phyloP scores from a whole-genome alignment of 2,797 vertebrate genomes.

The Manis pentadactyla region DNA sequence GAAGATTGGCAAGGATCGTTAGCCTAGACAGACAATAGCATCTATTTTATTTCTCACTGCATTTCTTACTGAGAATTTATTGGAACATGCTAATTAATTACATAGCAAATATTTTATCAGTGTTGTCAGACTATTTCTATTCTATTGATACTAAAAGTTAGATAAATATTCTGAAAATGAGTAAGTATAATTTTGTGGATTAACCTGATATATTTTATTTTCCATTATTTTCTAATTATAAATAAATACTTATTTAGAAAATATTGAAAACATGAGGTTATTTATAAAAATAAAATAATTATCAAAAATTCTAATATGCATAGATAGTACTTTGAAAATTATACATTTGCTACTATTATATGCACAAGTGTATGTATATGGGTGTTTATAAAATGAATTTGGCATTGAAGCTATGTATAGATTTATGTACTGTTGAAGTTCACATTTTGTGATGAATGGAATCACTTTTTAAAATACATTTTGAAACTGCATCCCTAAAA shows the following conservation, averaged over 20 bases:
- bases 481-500: not conserved
- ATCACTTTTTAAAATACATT: not conserved
- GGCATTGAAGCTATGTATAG: not conserved
- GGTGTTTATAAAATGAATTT: not conserved
- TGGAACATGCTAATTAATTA: not conserved
- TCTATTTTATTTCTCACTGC: not conserved
- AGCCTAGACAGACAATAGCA: not conserved
- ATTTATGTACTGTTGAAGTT: not conserved
- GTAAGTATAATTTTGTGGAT: not conserved
- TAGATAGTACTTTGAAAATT: not conserved
- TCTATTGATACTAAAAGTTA: not conserved
- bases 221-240: slow-evolving; percentile 2
- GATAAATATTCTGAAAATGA: not conserved
- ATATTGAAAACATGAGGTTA: not conserved
- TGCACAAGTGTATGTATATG: not conserved
- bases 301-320: not conserved
- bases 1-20: not conserved
- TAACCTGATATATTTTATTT: not conserved
- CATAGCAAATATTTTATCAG: not conserved
- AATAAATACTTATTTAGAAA: not conserved
- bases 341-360: not conserved
- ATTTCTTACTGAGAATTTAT: slow-evolving; percentile 13
- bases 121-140: not conserved
- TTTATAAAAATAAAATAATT: slow-evolving; percentile 4
- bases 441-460: not conserved